Base-by-base conservation (phyloP, 2,888 invertebrate genomes). In the Synergus laeviventris region DNA sequence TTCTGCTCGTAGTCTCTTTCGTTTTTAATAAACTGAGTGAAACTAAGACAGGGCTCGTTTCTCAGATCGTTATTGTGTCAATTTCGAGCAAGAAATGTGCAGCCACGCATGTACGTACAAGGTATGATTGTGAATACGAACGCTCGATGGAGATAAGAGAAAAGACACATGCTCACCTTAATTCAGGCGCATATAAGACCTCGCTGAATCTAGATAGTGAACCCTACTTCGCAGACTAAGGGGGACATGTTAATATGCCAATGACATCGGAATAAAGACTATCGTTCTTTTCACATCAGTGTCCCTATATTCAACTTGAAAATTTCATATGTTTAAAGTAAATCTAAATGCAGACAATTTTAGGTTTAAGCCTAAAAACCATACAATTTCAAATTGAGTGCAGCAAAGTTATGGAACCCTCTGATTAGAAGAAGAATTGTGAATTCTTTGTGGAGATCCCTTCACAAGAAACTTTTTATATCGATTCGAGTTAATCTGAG, bases 201-300 rank as follows among this genome's bases (percentile, higher is more conserved):
- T 62, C 62, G 24, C 45, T 45, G 66, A 66, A 45, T 66, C 66
- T 66, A 42, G 66, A 66, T 66, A 66, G 42, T 45, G 45, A 66
- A 66, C 66, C 66, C 66, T 66, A 66, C 66, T 45, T 45, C 16
- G 24, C 66, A 66, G 66, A 31, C 42, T 45, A 45, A 66, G 45
- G 66, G 66, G 66, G 45, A 66, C 66, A 66, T 66, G 66, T 66
- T 66, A 66, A 66, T 66, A 66, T 66, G 24, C 66, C 66, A 66
- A 66, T 45, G 66, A 66, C 66, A 45, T 66, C 66, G 66, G 45
- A 66, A 66, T 66, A 45, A 66, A 45, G 66, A 45, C 21, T 66
- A 66, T 66, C 66, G 45, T 66, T 66, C 66, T 66, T 66, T 45
- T 24, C 18, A 66, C 66, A 66, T 64, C 64, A 64, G 64, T 66